Conservation (phyloP, 2,797 vertebrate species). For the Emydoidea blandingii region DNA sequence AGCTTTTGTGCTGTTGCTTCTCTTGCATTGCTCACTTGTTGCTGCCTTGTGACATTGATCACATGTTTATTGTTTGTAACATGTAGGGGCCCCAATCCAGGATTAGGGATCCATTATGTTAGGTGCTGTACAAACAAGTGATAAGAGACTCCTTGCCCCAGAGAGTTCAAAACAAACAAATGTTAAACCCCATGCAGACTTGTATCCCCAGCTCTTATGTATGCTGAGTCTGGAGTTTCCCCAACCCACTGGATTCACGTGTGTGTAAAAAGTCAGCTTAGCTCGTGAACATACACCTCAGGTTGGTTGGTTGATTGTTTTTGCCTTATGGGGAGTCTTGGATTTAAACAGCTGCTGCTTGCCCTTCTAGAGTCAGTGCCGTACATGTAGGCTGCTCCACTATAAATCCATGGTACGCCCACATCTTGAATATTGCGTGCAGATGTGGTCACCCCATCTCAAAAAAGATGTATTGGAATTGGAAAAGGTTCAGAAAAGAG, state of each 20-base stretch:
- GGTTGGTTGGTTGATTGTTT: not conserved
- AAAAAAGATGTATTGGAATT: too few species aligned
- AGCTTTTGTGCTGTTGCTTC: not conserved
- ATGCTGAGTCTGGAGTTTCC: not conserved
- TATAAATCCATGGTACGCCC: not conserved
- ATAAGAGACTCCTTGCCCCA: not conserved
- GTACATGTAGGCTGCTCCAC: not conserved
- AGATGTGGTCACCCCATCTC: too few species aligned
- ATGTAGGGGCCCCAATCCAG: not conserved
- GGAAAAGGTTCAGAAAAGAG: too few species aligned
- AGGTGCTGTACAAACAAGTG: fast-evolving
- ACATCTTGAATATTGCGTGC: too few species aligned
- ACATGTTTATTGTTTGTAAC: not conserved
- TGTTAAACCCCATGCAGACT: not conserved
- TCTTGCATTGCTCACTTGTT: not conserved
- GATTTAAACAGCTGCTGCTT: not conserved
- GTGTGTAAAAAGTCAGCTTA: not conserved
- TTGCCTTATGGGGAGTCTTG: not conserved
- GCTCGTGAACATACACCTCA: not conserved
- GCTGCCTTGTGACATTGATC: fast-evolving
- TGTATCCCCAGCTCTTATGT: not conserved
- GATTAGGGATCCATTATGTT: not conserved
- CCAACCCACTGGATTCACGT: not conserved
- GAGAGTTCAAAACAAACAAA: fast-evolving
- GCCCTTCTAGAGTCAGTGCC: not conserved